Percentiles rank a stretch among this genome's conserved stretches.
Evolutionary conservation across 2,797 vertebrate genomes (phyloP).

Genomic region (Pseudochaenichthys georgianus): DNA sequence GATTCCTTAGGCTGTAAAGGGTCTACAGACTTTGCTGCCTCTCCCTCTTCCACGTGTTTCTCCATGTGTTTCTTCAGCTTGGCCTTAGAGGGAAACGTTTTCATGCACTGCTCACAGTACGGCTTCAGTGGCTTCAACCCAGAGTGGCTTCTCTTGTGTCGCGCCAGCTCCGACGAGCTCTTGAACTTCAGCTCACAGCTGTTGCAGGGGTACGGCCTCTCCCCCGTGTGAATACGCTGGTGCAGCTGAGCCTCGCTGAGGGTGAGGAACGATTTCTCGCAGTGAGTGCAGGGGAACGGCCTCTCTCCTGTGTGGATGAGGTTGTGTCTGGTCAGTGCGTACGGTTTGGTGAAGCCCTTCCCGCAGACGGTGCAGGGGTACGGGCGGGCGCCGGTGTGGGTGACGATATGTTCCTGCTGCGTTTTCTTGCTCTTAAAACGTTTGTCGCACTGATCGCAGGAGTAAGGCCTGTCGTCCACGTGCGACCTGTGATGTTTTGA

Average conservation of each 20-base stretch:
- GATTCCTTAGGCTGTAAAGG: conserved; percentile 5
- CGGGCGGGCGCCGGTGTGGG: conserved; percentile 87
- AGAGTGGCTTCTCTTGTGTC: conserved; percentile 80
- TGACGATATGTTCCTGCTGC: conserved; percentile 85
- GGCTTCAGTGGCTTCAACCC: conserved; percentile 58
- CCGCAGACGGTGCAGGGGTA: conserved; percentile 88
- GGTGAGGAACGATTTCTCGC: conserved; percentile 90
- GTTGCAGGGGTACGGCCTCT: conserved; percentile 81
- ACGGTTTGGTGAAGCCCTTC: conserved; percentile 90
- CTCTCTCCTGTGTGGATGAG: conserved; percentile 91
- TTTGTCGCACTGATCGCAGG: conserved; percentile 81
- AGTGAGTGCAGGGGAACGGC: conserved; percentile 88
- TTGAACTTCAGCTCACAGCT: conserved; percentile 82
- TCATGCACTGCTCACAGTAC: conserved; percentile 71
- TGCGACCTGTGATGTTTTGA: conserved; percentile 84
- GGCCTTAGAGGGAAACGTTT: conserved; percentile 69
- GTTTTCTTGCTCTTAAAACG: conserved; percentile 84
- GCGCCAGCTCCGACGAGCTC: conserved; percentile 83
- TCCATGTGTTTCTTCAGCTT: conserved; percentile 80
- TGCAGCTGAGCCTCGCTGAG: conserved; percentile 88
- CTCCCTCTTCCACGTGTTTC: conserved; percentile 56
- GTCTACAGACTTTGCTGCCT: conserved; percentile 21
- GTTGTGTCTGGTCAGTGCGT: conserved; percentile 89
- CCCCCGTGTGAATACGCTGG: conserved; percentile 85
- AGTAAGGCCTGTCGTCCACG: conserved; percentile 78